A percentile compares a stretch with the other conserved stretches of the same genome.
Evolutionary conservation across 2,113 vertebrate genomes (phyloP).

Genomic region (Nothobranchius kuhntae): DNA sequence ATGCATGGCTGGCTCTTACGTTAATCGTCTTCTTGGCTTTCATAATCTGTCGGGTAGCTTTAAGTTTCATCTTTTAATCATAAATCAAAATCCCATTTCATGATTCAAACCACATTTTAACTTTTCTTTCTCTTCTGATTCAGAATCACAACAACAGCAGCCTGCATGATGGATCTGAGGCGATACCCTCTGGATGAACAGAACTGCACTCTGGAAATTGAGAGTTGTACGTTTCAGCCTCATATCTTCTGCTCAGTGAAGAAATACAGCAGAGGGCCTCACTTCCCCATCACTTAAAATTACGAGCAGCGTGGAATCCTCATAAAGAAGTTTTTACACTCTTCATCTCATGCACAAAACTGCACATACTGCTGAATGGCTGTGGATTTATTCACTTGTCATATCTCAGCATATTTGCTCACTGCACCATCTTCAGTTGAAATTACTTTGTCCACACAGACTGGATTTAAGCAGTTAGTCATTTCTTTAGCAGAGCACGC

Average conservation of each 20-base stretch:
- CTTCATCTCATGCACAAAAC: conserved; percentile 45
- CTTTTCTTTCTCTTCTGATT: conserved; percentile 45
- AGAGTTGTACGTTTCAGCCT: conserved; percentile 90
- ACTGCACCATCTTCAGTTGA: conserved; percentile 9
- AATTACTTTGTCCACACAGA: conserved; percentile 20
- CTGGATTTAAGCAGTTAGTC: conserved; percentile 24
- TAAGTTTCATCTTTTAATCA: too few relatives aligned
- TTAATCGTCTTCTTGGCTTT: too few relatives aligned
- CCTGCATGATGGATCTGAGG: conserved; percentile 99
- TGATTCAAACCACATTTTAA: too few relatives aligned
- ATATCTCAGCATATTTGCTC: conserved; percentile 37
- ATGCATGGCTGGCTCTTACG: too few relatives aligned
- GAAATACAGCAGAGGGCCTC: conserved; percentile 15
- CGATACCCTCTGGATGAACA: conserved; percentile 93
- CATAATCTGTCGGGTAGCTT: too few relatives aligned
- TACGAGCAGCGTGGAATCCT: conserved; percentile 40
- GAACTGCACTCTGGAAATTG: conserved; percentile 98
- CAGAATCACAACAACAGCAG: conserved; percentile 98
- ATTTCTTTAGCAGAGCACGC: conserved; percentile 15
- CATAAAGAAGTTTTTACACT: conserved; percentile 48
- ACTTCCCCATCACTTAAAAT: conserved; percentile 45
- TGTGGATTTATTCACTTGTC: conserved; percentile 56
- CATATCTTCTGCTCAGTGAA: conserved; percentile 9
- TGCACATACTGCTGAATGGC: conserved; percentile 50
- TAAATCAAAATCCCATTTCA: too few relatives aligned